Evolutionary conservation across 92 coral and sea anemone genomes (phyloP).

Genomic region (Micromussa lordhowensis): DNA sequence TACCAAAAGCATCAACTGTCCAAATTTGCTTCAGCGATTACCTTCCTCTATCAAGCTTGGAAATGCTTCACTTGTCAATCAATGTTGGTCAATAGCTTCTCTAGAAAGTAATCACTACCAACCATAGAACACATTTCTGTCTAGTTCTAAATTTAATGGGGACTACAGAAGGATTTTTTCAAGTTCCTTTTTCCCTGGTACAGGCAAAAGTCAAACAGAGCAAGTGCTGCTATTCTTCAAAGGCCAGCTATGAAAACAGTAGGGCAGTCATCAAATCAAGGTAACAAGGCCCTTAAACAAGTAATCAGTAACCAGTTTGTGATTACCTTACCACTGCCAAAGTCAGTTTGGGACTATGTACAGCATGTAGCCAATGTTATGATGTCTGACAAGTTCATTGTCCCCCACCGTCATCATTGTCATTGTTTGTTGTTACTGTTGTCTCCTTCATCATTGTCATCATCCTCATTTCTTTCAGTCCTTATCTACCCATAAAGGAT

Average conservation of each 20-base stretch:
- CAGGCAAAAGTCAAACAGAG: constrained; percentile 73
- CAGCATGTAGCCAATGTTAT: background rate
- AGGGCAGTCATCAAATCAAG: constrained; percentile 94
- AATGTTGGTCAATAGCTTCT: too few species aligned
- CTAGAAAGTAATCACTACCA: too few species aligned
- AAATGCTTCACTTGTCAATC: too few species aligned
- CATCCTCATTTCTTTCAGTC: background rate
- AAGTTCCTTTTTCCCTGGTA: background rate
- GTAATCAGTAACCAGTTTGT: background rate
- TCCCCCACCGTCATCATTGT: background rate
- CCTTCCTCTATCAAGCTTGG: too few species aligned
- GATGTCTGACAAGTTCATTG: too few species aligned
- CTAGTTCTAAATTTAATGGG: too few species aligned
- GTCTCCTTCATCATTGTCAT: too few species aligned
- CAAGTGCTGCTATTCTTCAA: constrained; percentile 82
- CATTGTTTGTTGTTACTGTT: too few species aligned
- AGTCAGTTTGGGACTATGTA: background rate
- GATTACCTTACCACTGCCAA: background rate
- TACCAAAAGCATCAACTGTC: background rate
- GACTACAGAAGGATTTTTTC: background rate
- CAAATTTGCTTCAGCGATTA: background rate
- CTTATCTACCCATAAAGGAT: background rate
- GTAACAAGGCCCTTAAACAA: constrained; percentile 24
- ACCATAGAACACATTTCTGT: too few species aligned
- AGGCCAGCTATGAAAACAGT: constrained; percentile 93